These are phyloP conservation scores for Siderastrea radians DNA, from an alignment of 92 coral and sea anemone species.

Conservation along the genomic window DNA sequence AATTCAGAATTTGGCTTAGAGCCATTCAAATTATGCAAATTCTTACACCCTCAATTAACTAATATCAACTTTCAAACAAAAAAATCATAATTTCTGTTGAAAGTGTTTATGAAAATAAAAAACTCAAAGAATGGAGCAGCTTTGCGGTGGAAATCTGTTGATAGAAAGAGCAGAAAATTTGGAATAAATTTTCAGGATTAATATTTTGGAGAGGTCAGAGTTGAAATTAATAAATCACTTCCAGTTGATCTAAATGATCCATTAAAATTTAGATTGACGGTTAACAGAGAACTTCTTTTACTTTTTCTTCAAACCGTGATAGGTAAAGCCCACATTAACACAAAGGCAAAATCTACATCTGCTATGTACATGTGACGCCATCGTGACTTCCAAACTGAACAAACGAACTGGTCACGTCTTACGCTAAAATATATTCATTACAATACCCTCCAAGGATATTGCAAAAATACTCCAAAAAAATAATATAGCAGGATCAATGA, in stretches of 20 bases:
- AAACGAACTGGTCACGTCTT: slow-evolving; percentile 26
- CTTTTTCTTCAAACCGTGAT: not conserved
- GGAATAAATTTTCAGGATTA: not conserved
- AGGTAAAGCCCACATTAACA: not conserved
- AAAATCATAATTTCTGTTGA: not conserved
- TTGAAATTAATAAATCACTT: not conserved
- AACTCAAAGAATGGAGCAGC: not conserved
- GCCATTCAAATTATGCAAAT: slow-evolving; percentile 36
- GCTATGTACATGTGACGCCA: slow-evolving; percentile 39
- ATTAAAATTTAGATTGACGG: not conserved
- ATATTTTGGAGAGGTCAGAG: slow-evolving; percentile 5
- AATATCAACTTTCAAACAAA: not conserved
- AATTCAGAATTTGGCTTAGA: slow-evolving; percentile 18
- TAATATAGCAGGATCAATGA: not conserved
- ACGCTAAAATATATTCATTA: slow-evolving; percentile 13
- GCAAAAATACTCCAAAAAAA: not conserved
- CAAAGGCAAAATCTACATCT: not conserved
- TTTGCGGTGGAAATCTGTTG: not conserved
- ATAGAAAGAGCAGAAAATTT: not conserved
- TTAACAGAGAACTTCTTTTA: not conserved
- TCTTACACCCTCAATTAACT: not conserved
- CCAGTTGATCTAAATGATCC: not conserved
- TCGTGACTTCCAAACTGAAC: not conserved
- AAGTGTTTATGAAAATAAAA: not conserved
- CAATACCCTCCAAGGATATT: not conserved